Evolutionary conservation across 2,888 invertebrate genomes (phyloP), one percentile per base, ranked within the genome.

Genomic region (Nomada ferruginata): DNA sequence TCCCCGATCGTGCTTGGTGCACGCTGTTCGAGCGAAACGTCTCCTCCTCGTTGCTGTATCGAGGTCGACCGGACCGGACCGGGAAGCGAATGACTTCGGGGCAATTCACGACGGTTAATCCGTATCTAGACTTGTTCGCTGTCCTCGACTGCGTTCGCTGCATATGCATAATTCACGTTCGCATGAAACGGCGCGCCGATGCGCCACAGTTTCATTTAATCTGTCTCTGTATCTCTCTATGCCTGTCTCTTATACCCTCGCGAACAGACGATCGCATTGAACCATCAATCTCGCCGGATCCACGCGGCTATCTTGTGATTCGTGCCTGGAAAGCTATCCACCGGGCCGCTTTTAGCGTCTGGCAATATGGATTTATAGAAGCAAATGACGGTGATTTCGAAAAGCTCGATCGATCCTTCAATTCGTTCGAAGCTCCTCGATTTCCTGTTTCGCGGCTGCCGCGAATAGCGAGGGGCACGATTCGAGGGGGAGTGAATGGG

Each of bases 61-160:
- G 86, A 84, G 84, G 88, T 86, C 86, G 82, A 82, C 86, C 79
- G 70, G 88, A 80, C 57, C 76, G 52, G 52, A 55, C 23, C 68
- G 61, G 70, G 75, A 74, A 84, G 78, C 76, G 76, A 84, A 81
- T 66, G 86, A 85, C 86, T 86, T 68, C 59, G 66, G 65, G 61
- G 76, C 87, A 87, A 86, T 86, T 87, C 82, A 79, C 85, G 69
- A 59, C 65, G 82, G 79, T 87, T 79, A 69, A 74, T 82, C 68
- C 61, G 79, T 82, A 86, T 80, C 87, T 84, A 74, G 85, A 65
- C 78, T 59, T 53, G 53, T 73, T 59, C 53, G 61, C 60, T 57
- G 85, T 74, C 78, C 78, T 74, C 73, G 70, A 55, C n/a, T 66
- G 60, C 65, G 63, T 63, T n/a, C 42, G 44, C 42, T 26, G 61